A percentile compares a stretch with the other conserved stretches of the same genome.
Evolutionary conservation across 1,140 invertebrate species (phyloP).

Genomic region (Harlomillsia oculata): DNA sequence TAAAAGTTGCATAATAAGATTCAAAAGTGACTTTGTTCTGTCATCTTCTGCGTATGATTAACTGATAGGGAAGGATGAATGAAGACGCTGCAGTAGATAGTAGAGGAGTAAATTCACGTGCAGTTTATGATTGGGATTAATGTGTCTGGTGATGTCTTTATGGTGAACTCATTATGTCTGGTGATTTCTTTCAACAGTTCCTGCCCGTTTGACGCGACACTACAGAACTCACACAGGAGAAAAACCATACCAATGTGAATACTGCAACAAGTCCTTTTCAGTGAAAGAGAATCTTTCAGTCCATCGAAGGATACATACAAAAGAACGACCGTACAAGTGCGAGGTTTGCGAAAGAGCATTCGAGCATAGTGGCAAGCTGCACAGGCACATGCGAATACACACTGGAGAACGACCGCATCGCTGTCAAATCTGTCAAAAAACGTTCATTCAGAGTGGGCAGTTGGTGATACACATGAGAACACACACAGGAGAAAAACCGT

Average conservation of each 20-base stretch:
- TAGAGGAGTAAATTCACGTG: too few relatives aligned
- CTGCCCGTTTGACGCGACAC: constrained; percentile 78
- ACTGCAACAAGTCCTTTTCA: constrained; percentile 82
- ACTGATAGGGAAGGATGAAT: too few relatives aligned
- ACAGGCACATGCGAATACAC: constrained; percentile 75
- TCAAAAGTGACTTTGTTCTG: too few relatives aligned
- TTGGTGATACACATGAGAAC: constrained; percentile 59
- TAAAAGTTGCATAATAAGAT: too few relatives aligned
- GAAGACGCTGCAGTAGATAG: too few relatives aligned
- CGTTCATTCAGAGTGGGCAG: constrained; percentile 76
- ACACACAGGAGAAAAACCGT: constrained; percentile 84
- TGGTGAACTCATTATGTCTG: neutral
- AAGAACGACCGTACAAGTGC: constrained; percentile 68
- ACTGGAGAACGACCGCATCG: constrained; percentile 73
- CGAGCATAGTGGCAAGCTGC: constrained; percentile 82
- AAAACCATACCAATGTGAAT: constrained; percentile 78
- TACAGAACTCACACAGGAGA: constrained; percentile 83
- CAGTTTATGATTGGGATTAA: too few relatives aligned
- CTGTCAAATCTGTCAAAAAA: constrained; percentile 73
- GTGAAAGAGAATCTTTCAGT: constrained; percentile 86
- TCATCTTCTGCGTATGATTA: too few relatives aligned
- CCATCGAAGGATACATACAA: constrained; percentile 82
- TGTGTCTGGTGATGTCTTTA: neutral
- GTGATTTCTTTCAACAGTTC: constrained; percentile 48
- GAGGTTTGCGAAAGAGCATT: constrained; percentile 82